Percentiles rank a stretch among this genome's conserved stretches.
Evolutionary conservation across 1,140 invertebrate species (phyloP).

Genomic region (Lucilia sericata): DNA sequence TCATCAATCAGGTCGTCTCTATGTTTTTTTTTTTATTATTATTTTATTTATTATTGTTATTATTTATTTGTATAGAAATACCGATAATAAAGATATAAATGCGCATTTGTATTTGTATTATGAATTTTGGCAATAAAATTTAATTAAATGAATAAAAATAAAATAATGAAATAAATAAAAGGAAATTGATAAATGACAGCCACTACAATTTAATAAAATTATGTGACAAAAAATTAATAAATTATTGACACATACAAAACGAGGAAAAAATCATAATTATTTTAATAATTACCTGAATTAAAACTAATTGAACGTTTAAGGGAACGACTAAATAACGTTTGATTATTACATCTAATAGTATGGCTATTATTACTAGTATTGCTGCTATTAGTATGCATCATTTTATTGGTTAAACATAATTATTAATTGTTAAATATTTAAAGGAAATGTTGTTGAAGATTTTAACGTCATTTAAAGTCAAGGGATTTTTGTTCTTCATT

Average conservation of each 20-base stretch:
- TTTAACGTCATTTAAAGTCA: neutral
- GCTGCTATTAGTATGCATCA: neutral
- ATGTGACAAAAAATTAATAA: neutral
- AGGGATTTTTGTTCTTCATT: neutral
- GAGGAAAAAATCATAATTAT: neutral
- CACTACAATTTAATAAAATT: slow-evolving; percentile 10
- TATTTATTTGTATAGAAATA: neutral
- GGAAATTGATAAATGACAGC: neutral
- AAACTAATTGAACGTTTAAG: slow-evolving; percentile 27
- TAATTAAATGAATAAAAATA: slow-evolving; percentile 22
- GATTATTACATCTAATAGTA: neutral
- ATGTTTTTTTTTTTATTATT: slow-evolving; percentile 31
- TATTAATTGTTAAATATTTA: neutral
- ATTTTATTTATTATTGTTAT: neutral
- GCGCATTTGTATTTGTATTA: slow-evolving; percentile 15
- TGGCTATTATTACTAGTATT: neutral
- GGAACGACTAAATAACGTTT: slow-evolving; percentile 17
- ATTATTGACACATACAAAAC: neutral
- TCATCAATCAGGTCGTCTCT: slow-evolving; percentile 31
- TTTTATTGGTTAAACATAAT: neutral
- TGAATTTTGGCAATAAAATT: slow-evolving; percentile 37
- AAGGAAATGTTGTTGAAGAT: no score
- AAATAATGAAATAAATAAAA: neutral
- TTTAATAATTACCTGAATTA: slow-evolving; percentile 28
- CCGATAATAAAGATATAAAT: slow-evolving; percentile 27